These are phyloP conservation scores for Ciona savignyi DNA, from an alignment of 23 tunicate species.

Conservation along the genomic window DNA sequence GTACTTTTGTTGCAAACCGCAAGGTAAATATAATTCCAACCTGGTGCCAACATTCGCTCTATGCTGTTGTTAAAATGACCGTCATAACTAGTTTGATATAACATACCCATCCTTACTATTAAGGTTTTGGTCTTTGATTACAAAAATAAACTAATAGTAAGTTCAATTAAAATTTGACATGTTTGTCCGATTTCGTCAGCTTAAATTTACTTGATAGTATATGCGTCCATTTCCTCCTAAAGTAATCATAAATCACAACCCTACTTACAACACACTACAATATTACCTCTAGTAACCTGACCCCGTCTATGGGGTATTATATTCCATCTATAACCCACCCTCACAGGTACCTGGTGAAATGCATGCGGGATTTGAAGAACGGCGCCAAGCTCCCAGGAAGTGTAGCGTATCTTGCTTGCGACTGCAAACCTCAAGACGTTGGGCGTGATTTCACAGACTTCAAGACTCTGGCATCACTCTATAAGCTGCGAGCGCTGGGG, in stretches of 20 bases:
- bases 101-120: no score
- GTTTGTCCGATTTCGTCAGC: neutral
- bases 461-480: slow-evolving; percentile 27
- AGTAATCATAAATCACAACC: neutral
- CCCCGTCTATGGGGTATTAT: no score
- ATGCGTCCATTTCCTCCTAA: neutral
- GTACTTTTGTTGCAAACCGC: slow-evolving; percentile 81
- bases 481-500: slow-evolving; percentile 55
- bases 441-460: slow-evolving; percentile 38
- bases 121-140: neutral
- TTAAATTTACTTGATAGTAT: neutral
- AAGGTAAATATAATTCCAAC: slow-evolving; percentile 28
- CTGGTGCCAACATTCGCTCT: no score
- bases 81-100: no score
- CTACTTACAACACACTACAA: no score
- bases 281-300: no score
- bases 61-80: no score
- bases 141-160: neutral
- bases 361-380: slow-evolving; percentile 27
- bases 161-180: no score
- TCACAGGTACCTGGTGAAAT: slow-evolving; percentile 70
- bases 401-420: slow-evolving; percentile 25
- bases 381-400: slow-evolving; percentile 33
- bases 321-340: no score
- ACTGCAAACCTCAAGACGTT: neutral